Evolutionary conservation across 2,113 vertebrate genomes (phyloP).

Genomic region (Donacobius atricapilla): DNA sequence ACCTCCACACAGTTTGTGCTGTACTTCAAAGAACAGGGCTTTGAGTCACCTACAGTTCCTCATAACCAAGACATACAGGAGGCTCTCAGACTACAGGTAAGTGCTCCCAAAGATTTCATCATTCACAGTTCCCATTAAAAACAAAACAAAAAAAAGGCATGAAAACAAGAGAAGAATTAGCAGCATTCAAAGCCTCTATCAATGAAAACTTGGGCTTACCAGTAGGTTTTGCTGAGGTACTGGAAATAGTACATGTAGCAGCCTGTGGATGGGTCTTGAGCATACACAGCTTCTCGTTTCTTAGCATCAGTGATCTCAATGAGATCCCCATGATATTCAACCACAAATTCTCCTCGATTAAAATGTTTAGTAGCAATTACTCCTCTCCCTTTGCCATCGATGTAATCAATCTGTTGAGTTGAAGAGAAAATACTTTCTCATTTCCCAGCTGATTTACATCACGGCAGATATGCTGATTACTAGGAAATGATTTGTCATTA

Average conservation of each 20-base stretch:
- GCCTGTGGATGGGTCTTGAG: constrained; percentile 87
- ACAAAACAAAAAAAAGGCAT: neutral
- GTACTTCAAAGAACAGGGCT: neutral
- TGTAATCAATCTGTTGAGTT: constrained; percentile 82
- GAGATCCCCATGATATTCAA: constrained; percentile 96
- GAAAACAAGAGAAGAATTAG: neutral
- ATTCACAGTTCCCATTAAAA: neutral
- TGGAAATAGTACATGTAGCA: constrained; percentile 99
- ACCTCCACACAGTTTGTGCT: neutral
- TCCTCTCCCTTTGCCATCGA: constrained; percentile 90
- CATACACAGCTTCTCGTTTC: constrained; percentile 83
- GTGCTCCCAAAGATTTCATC: neutral
- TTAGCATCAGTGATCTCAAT: constrained; percentile 87
- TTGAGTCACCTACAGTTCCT: neutral
- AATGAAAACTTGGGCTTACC: constrained; percentile 72
- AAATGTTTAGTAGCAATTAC: constrained; percentile 88
- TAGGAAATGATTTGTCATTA: neutral
- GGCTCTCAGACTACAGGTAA: neutral
- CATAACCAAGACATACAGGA: neutral
- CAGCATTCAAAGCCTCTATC: neutral
- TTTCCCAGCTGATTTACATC: neutral
- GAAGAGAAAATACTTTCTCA: neutral
- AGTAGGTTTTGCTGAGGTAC: constrained; percentile 89
- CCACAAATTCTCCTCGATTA: constrained; percentile 91
- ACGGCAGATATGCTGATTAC: neutral